Evolutionary conservation across 2,888 invertebrate species (phyloP).

Genomic region (Pantelozetes paolii): DNA sequence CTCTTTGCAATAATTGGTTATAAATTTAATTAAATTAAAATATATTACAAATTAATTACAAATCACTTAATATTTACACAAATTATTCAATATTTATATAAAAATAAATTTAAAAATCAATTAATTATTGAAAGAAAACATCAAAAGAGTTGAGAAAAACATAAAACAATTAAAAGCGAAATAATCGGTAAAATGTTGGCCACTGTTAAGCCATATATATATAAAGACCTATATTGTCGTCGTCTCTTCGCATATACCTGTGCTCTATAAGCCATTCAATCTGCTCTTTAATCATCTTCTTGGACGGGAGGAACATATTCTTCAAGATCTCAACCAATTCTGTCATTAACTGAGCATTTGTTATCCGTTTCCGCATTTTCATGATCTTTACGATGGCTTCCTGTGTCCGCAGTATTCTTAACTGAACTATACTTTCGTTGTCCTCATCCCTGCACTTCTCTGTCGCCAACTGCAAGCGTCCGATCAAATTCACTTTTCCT

Average conservation of each 20-base stretch:
- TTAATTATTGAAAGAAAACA: too few relatives aligned
- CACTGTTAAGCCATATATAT: conserved; percentile 99
- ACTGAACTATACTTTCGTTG: conserved; percentile 95
- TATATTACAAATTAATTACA: too few relatives aligned
- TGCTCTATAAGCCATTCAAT: conserved; percentile 99
- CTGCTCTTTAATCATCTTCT: conserved; percentile 99
- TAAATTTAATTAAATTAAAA: too few relatives aligned
- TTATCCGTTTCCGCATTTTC: conserved; percentile 93
- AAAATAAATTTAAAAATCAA: neutral
- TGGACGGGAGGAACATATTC: conserved; percentile 98
- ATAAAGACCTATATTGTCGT: conserved; percentile 95
- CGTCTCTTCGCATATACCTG: conserved; percentile 93
- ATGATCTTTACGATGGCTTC: conserved; percentile 99
- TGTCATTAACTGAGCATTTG: conserved; percentile 90
- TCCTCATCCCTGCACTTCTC: conserved; percentile 94
- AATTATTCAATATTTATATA: too few relatives aligned
- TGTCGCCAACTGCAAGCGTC: conserved; percentile 67
- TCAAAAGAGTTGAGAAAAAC: neutral
- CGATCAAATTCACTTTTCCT: conserved; percentile 93
- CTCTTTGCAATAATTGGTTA: too few relatives aligned
- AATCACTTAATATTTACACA: too few relatives aligned
- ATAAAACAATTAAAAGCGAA: neutral
- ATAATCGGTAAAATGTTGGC: conserved; percentile 54
- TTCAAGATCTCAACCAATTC: conserved; percentile 96
- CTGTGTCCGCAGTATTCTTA: conserved; percentile 81